Evolutionary conservation across 2,797 vertebrate species (phyloP), one percentile per base, ranked within the genome.

Genomic region (Chloroceryle amazona): DNA sequence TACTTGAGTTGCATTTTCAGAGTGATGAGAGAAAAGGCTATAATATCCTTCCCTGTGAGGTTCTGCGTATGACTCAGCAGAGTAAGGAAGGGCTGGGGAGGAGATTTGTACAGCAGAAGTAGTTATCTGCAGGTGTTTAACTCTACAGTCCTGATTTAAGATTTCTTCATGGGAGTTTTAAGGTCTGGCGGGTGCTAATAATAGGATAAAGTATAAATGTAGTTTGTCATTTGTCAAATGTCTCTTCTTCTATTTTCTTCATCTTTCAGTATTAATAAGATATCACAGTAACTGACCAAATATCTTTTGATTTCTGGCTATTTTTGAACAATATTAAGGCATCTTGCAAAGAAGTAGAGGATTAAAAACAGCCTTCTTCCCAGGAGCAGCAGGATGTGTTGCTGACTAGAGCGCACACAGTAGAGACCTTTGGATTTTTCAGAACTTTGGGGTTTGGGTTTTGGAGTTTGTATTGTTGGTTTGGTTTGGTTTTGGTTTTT

Each of bases 181-280:
- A 75, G 29, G 73, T 83, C 78, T 74, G 8, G 72, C 70, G 21
- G 12, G 31, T 84, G 75, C 63, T 89, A 92, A 89, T 85, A 71
- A 62, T 92, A 95, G 76, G 63, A 82, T 70, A 72, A 92, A 81
- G 26, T 72, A 52, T 71, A 88, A 92, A 90, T 87, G 44, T 72
- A 68, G 41, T 57, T 87, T 84, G 35, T 67, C 49, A 60, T 93
- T 74, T 90, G 80, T 89, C 86, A 96, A 71, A 81, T 78, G 42
- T 83, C 55, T 86, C 70, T 73, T 51, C 67, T 76, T 79, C 52
- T 70, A 71, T 37, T 57, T 93, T 93, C 70, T 76, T 85, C 62
- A 46, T 76, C 62, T 94, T 82, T 81, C 61, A 37, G 8, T 76
- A 67, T 95, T 96, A 95, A 67, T 90, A 89, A 84, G 26, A 61